phyloP scores from a whole-genome alignment of 2,113 vertebrate genomes.

The Rhineura floridana region DNA sequence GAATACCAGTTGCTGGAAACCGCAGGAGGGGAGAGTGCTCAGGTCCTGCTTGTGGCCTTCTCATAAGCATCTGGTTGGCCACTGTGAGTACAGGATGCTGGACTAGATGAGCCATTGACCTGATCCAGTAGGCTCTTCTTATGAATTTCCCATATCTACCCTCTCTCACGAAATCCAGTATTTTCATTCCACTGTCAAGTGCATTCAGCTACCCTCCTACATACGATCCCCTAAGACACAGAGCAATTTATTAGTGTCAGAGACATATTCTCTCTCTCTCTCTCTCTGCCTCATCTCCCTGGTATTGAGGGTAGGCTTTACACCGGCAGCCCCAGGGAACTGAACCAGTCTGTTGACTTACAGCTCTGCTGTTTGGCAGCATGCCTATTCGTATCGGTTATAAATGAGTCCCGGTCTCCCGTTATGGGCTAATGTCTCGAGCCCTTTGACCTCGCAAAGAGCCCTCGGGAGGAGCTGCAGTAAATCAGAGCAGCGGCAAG shows the following conservation, averaged over 20 bases:
- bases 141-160: too few species aligned
- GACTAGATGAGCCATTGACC: too few species aligned
- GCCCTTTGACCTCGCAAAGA: slow-evolving; percentile 81
- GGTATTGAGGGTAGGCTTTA: slow-evolving; percentile 27
- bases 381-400: slow-evolving; percentile 45
- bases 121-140: too few species aligned
- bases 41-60: too few species aligned
- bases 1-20: too few species aligned
- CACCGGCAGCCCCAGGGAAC: slow-evolving; percentile 21
- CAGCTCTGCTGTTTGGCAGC: background rate
- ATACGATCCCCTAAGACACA: background rate
- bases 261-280: accelerated
- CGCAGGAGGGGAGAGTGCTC: too few species aligned
- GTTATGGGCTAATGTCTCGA: slow-evolving; percentile 69
- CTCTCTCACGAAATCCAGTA: background rate
- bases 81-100: too few species aligned
- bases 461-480: slow-evolving; percentile 72
- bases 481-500: slow-evolving; percentile 71
- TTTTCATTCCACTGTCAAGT: slow-evolving; percentile 19
- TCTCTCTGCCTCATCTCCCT: background rate
- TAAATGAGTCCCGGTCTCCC: slow-evolving; percentile 66
- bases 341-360: slow-evolving; percentile 61
- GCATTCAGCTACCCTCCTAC: slow-evolving; percentile 24
- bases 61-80: too few species aligned
- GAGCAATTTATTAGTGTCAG: slow-evolving; percentile 55